phyloP scores from a whole-genome alignment of 2,888 invertebrate species.

The Microctonus brassicae region DNA sequence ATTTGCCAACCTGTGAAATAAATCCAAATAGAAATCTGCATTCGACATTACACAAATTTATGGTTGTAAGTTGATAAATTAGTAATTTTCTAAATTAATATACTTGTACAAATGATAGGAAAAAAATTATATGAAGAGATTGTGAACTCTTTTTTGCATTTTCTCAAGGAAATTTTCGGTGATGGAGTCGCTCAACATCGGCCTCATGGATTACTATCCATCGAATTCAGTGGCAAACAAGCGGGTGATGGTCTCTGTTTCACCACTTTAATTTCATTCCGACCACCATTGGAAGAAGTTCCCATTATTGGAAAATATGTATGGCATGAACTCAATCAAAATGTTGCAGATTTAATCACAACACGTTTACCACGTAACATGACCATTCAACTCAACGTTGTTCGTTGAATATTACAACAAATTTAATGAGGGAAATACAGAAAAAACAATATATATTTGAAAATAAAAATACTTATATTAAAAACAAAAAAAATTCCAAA shows the following conservation, averaged over 20 bases:
- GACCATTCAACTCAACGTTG: conserved; percentile 85
- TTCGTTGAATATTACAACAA: conserved; percentile 72
- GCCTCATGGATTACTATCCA: conserved; percentile 83
- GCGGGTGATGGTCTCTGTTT: conserved; percentile 84
- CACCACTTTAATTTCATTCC: conserved; percentile 85
- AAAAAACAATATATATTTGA: background rate
- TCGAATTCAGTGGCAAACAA: conserved; percentile 77
- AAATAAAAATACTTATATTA: background rate
- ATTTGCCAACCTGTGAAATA: conserved; percentile 90
- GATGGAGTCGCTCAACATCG: conserved; percentile 87
- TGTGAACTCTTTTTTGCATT: background rate
- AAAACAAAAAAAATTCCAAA: conserved; percentile 32
- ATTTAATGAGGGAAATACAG: background rate
- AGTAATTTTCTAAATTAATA: no score
- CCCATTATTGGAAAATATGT: conserved; percentile 89
- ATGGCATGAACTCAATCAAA: conserved; percentile 85
- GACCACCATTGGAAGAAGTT: conserved; percentile 88
- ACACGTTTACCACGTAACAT: conserved; percentile 82
- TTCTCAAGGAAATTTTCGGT: conserved; percentile 83
- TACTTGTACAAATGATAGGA: background rate
- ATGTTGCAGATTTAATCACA: conserved; percentile 78
- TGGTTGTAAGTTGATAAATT: conserved; percentile 75
- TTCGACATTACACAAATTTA: conserved; percentile 88
- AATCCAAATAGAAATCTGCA: conserved; percentile 89
- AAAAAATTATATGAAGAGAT: background rate